Base-by-base conservation (phyloP, 37 sponge, comb jelly and placozoan genomes). In the Chondrilla cf. caribensis region DNA sequence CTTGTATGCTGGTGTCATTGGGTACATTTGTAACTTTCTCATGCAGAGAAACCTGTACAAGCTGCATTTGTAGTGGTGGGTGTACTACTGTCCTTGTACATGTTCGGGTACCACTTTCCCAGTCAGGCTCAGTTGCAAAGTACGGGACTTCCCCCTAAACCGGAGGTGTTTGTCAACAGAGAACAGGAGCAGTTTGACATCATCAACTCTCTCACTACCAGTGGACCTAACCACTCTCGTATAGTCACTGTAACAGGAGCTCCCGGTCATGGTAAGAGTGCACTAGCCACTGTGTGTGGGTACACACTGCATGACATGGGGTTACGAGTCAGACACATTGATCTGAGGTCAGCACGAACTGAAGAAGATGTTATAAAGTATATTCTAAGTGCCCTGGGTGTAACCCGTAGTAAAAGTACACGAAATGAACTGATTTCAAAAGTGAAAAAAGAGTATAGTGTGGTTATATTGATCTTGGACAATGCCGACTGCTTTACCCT, bases 241-340 rank as follows among this genome's bases (percentile, higher is more conserved):
- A 68, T 68, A 35, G 32, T 68, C 37, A 68, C 70, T 2, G 32
- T 68, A 29, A 68, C 70, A 68, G 70, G 70, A 3, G 18, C 70
- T 4, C 70, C 70, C 2, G 70, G 36, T 3, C 32, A 68, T 68
- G 70, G 70, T 35, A 68, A 68, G 37, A 68, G 35, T 21, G 32
- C 70, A 3, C 32, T 68, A 33, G 70, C 70, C 32, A 68, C 25
- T 35, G 37, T 35, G 3, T 28, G 33, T 2, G 70, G 70, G 19
- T 29, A 68, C 7, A 68, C 19, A 68, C 35, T 68, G 18, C 19
- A 35, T 21, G 25, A n/a, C 18, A n/a, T 35, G 32, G 70, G 70
- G 21, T 29, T 35, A 3, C 32, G 36, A 35, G 70, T 68, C 21
- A 21, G 37, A 21, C 32, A 35, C 32, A 37, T 68, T 31, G 36